Evolutionary conservation across 2,797 vertebrate genomes (phyloP).

Genomic region (Miichthys miiuy): DNA sequence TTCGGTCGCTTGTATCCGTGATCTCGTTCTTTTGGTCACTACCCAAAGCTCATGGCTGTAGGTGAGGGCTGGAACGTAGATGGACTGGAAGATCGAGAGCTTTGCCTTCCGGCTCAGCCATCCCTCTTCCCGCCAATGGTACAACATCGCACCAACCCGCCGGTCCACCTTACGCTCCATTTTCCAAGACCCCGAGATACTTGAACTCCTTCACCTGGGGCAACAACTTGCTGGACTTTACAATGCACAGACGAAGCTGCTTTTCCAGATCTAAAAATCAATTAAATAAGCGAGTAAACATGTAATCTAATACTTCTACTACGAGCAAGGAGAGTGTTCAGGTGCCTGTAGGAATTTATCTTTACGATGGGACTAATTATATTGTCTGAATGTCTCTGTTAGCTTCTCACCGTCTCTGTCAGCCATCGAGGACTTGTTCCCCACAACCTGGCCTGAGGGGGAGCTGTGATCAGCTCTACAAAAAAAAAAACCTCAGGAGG

Average conservation of each 20-base stretch:
- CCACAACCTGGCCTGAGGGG: slow-evolving; percentile 62
- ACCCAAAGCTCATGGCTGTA: no score
- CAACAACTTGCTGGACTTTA: background rate
- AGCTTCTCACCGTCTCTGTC: slow-evolving; percentile 44
- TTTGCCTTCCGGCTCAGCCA: no score
- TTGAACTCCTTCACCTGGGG: no score
- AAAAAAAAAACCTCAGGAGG: slow-evolving; percentile 50
- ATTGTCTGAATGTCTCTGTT: slow-evolving; percentile 31
- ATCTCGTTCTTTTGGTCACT: no score
- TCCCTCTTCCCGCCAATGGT: no score
- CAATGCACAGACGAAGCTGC: background rate
- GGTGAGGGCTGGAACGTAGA: no score
- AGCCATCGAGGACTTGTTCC: slow-evolving; percentile 48
- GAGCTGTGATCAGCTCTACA: slow-evolving; percentile 55
- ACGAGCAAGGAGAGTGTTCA: slow-evolving; percentile 10
- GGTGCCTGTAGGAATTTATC: slow-evolving; percentile 14
- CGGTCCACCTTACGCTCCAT: no score
- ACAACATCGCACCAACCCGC: no score
- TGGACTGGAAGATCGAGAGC: no score
- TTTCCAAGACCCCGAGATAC: no score
- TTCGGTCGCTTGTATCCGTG: no score
- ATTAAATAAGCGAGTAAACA: slow-evolving; percentile 16
- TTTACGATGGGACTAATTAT: slow-evolving; percentile 35
- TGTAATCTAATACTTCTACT: slow-evolving; percentile 12
- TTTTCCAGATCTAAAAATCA: slow-evolving; percentile 5